Conservation (phyloP, 2,888 invertebrate genomes). For the Calameuta filiformis region DNA sequence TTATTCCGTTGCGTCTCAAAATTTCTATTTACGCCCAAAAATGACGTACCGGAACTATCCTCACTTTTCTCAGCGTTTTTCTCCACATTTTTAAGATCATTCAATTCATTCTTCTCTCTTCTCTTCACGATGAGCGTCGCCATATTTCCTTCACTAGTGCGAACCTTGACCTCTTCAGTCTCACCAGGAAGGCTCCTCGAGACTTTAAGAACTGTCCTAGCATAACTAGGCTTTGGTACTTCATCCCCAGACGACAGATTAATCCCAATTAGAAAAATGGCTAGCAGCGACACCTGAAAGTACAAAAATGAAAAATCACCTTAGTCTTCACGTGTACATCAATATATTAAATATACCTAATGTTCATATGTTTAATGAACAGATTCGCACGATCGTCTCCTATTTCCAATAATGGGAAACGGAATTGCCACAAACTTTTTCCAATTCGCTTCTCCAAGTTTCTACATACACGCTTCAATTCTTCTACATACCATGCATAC, state of each 20-base stretch:
- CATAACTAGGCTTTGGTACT: conserved; percentile 69
- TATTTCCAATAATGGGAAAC: background rate
- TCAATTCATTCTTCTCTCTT: conserved; percentile 66
- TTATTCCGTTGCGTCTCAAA: conserved; percentile 15
- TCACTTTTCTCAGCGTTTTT: conserved; percentile 17
- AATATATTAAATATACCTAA: background rate
- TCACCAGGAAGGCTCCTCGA: conserved; percentile 81
- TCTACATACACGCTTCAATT: background rate
- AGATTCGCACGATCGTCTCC: background rate
- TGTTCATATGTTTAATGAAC: background rate
- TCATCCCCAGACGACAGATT: conserved; percentile 25
- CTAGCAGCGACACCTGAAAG: background rate
- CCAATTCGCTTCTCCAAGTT: background rate
- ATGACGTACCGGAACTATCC: conserved; percentile 14
- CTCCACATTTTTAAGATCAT: background rate
- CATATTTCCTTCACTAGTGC: conserved; percentile 79
- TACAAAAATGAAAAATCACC: background rate
- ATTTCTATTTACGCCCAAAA: background rate
- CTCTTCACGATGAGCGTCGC: conserved; percentile 83
- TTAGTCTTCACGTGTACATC: background rate
- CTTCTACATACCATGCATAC: background rate
- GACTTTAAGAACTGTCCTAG: conserved; percentile 81
- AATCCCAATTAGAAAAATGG: background rate
- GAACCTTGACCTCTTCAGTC: conserved; percentile 81
- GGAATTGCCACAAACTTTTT: background rate